Conservation (phyloP, 2,888 invertebrate genomes). For the Spialia ferax region DNA sequence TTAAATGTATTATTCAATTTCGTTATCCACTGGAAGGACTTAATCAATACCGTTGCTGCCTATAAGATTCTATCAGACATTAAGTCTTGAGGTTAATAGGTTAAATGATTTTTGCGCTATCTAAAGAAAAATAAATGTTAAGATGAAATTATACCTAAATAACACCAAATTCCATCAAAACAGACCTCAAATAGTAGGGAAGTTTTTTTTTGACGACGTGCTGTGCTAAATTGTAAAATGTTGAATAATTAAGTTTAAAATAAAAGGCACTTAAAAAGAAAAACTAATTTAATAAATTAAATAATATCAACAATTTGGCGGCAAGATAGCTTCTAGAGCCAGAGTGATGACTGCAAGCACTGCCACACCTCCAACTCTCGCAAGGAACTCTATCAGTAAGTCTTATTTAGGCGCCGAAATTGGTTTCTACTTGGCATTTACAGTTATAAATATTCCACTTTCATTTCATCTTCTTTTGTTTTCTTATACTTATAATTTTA, state of each 20-base stretch:
- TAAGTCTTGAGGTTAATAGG: not conserved
- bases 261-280: not conserved
- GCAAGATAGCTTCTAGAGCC: constrained; percentile 81
- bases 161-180: too few species aligned
- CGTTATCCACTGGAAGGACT: not conserved
- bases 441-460: not conserved
- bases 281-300: constrained; percentile 68
- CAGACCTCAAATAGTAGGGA: too few species aligned
- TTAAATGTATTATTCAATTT: constrained; percentile 5
- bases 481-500: not conserved
- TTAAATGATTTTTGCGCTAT: not conserved
- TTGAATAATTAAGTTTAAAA: too few species aligned
- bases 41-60: not conserved
- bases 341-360: constrained; percentile 46
- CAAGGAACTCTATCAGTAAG: constrained; percentile 71
- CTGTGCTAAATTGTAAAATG: too few species aligned
- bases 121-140: too few species aligned
- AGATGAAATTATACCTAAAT: too few species aligned
- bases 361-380: constrained; percentile 54
- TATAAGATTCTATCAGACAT: not conserved
- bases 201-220: too few species aligned
- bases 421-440: constrained; percentile 38
- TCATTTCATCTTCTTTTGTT: not conserved
- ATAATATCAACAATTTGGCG: constrained; percentile 80
- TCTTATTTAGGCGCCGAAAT: constrained; percentile 45